Conservation (phyloP, 2,888 invertebrate genomes). For the Leucophenga montana region DNA sequence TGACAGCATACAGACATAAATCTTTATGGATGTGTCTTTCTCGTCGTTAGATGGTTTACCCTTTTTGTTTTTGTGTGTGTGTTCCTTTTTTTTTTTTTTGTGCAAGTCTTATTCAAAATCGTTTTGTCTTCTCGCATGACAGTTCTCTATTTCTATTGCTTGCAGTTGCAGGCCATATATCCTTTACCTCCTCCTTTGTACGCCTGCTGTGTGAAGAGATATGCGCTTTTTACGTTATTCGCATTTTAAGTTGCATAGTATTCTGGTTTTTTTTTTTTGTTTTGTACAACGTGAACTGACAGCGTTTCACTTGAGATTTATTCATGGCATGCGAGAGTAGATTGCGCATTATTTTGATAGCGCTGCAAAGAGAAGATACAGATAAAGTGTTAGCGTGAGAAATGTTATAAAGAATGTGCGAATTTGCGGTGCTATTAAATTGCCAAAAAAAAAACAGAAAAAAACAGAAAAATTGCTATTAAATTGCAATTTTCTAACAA, state of each 20-base stretch:
- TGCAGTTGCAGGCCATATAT: background rate
- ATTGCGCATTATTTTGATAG: conserved; percentile 15
- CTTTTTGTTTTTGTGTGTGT: too few species aligned
- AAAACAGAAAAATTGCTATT: conserved; percentile 10
- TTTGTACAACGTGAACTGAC: conserved; percentile 13
- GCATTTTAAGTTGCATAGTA: conserved; percentile 25
- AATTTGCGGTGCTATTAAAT: too few species aligned
- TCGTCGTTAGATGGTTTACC: conserved; percentile 21
- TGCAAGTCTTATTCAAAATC: conserved; percentile 13
- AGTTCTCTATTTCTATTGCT: background rate
- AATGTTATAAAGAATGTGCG: too few species aligned
- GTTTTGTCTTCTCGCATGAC: conserved; percentile 23
- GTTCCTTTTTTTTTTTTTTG: background rate
- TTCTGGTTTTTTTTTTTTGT: too few species aligned
- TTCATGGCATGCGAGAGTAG: conserved; percentile 13
- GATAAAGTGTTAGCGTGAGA: background rate
- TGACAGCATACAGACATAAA: conserved; percentile 12
- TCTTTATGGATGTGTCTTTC: conserved; percentile 15
- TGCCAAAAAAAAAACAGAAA: too few species aligned
- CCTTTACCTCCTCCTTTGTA: background rate
- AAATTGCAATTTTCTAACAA: conserved; percentile 21
- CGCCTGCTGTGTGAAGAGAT: background rate
- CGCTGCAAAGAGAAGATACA: conserved; percentile 6
- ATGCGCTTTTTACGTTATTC: conserved; percentile 20
- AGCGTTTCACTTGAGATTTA: conserved; percentile 20